These are phyloP conservation scores for Sesia apiformis DNA, from an alignment of 2,888 invertebrate genomes.

Conservation along the genomic window DNA sequence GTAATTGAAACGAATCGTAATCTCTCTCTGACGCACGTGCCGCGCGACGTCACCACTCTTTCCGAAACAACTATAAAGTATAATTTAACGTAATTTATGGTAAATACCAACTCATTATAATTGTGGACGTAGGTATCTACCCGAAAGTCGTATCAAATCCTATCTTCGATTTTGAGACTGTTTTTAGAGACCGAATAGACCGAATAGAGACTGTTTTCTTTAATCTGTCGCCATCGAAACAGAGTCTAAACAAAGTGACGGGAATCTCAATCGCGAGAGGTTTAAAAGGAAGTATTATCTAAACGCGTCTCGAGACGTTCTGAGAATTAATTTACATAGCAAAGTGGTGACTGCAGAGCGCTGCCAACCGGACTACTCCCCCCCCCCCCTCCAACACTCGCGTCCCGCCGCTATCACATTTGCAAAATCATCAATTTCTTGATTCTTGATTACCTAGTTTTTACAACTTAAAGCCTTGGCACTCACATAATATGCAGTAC, in stretches of 20 bases:
- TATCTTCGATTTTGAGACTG: too few relatives aligned
- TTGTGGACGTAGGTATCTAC: too few relatives aligned
- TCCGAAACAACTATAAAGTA: not conserved
- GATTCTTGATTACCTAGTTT: too few relatives aligned
- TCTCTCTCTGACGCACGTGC: slow-evolving; percentile 9
- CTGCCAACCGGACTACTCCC: slow-evolving; percentile 6
- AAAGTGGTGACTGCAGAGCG: slow-evolving; percentile 23
- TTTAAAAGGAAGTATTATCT: slow-evolving; percentile 39
- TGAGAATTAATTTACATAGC: slow-evolving; percentile 57
- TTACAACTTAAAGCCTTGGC: too few relatives aligned
- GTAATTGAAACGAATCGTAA: slow-evolving; percentile 12
- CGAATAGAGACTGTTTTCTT: too few relatives aligned
- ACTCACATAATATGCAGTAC: too few relatives aligned
- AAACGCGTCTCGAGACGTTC: slow-evolving; percentile 38
- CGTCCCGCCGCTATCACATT: not conserved
- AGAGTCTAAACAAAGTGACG: slow-evolving; percentile 11
- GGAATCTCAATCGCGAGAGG: slow-evolving; percentile 43
- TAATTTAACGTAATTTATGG: not conserved
- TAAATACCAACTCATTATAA: too few relatives aligned
- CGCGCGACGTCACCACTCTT: slow-evolving; percentile 5
- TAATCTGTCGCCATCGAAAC: not conserved
- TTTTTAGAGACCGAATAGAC: too few relatives aligned
- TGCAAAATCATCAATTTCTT: not conserved
- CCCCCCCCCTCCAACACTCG: not conserved
- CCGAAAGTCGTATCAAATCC: too few relatives aligned